Conservation (phyloP, 2,113 vertebrate species). For the Pelmatolapia mariae region DNA sequence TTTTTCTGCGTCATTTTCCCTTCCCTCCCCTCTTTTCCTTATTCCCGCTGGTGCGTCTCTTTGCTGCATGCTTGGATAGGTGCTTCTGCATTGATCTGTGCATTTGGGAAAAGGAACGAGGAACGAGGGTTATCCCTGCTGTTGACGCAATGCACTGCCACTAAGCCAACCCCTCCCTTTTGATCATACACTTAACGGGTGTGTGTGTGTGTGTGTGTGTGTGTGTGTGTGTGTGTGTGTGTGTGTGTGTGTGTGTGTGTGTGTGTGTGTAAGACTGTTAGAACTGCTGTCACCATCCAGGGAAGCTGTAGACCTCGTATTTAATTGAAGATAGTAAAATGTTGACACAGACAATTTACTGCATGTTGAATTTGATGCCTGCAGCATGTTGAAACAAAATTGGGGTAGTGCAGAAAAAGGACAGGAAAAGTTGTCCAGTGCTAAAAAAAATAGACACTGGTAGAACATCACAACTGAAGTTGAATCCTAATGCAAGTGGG, state of each 20-base stretch:
- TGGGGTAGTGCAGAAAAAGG: background rate
- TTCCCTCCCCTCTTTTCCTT: background rate
- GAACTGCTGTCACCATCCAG: background rate
- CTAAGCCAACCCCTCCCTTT: background rate
- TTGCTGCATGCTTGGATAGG: slow-evolving; percentile 14
- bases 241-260: no score
- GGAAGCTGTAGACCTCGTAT: background rate
- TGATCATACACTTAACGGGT: background rate
- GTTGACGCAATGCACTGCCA: slow-evolving; percentile 43
- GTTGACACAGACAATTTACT: background rate
- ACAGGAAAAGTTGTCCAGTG: background rate
- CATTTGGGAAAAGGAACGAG: background rate
- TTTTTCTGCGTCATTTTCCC: background rate
- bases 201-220: background rate
- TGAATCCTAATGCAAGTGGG: background rate
- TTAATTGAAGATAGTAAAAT: background rate
- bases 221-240: background rate
- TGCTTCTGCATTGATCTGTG: background rate
- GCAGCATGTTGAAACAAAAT: fast-evolving
- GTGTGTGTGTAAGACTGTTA: background rate
- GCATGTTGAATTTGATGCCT: background rate
- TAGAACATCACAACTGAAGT: background rate
- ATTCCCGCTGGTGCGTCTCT: background rate
- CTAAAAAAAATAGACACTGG: background rate
- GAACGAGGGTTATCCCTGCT: background rate